Conservation (phyloP, 2,797 vertebrate genomes). For the Acomys russatus region DNA sequence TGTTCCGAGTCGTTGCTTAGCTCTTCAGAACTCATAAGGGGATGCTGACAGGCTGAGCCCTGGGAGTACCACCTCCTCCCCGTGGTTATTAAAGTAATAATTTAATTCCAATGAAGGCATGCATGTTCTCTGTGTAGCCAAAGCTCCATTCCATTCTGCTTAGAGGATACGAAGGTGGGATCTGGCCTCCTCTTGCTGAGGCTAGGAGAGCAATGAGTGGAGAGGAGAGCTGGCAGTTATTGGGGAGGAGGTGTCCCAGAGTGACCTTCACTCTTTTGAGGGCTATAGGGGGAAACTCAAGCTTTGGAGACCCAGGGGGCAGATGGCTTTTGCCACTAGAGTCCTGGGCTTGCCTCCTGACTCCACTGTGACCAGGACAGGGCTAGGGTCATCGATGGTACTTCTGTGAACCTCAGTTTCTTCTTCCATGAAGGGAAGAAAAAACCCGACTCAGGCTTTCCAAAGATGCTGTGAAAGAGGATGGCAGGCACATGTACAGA, state of each 20-base stretch:
- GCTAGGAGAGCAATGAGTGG: rapidly evolving
- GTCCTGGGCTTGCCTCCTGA: not conserved
- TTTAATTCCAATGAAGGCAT: slow-evolving; percentile 84
- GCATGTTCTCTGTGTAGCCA: slow-evolving; percentile 74
- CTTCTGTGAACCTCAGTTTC: not conserved
- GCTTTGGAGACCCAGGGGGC: not conserved
- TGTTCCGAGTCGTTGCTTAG: not conserved
- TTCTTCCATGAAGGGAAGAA: not conserved
- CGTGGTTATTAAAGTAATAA: slow-evolving; percentile 87
- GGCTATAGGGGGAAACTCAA: not conserved
- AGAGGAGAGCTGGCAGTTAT: too few relatives aligned
- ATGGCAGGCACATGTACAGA: rapidly evolving
- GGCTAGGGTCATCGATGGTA: rapidly evolving
- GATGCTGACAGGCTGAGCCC: slow-evolving; percentile 64
- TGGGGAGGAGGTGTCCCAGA: not conserved
- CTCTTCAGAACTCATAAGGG: slow-evolving; percentile 38
- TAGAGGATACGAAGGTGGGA: slow-evolving; percentile 84
- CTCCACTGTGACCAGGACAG: not conserved
- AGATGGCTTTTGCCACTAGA: not conserved
- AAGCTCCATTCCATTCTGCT: slow-evolving; percentile 76
- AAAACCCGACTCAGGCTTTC: not conserved
- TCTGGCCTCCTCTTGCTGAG: not conserved
- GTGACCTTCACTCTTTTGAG: not conserved
- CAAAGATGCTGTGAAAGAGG: not conserved
- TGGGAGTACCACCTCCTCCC: slow-evolving; percentile 62